Evolutionary conservation across 1,140 invertebrate genomes (phyloP).

Genomic region (Drosophila jambulina): DNA sequence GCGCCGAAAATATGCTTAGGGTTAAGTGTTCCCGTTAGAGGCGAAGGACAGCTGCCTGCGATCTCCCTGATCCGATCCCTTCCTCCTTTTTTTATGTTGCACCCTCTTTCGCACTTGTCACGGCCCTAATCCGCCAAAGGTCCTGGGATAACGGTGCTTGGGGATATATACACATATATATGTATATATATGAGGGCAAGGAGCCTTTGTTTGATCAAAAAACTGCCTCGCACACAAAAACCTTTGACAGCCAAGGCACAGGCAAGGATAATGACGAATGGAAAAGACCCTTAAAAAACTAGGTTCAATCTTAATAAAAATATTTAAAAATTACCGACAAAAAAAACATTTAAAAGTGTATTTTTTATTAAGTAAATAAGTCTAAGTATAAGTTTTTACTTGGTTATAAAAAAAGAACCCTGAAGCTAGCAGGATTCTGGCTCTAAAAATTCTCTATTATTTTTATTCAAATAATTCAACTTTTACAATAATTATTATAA

Average conservation of each 20-base stretch:
- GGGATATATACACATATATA: constrained; percentile 21
- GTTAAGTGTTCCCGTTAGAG: constrained; percentile 83
- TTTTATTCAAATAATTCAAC: too few species aligned
- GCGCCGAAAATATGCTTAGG: constrained; percentile 69
- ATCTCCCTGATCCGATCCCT: constrained; percentile 27
- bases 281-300: background rate
- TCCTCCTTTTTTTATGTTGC: background rate
- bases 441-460: too few species aligned
- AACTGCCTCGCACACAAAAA: constrained; percentile 37
- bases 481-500: background rate
- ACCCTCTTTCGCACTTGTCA: constrained; percentile 36
- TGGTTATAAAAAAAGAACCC: background rate
- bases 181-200: constrained; percentile 2
- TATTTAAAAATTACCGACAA: background rate
- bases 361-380: background rate
- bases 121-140: constrained; percentile 40
- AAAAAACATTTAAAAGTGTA: background rate
- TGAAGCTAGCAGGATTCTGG: background rate
- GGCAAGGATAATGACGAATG: background rate
- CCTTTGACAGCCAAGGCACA: constrained; percentile 9
- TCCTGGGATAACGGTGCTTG: constrained; percentile 49
- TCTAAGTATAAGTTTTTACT: too few species aligned
- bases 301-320: background rate
- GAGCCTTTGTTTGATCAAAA: constrained; percentile 38
- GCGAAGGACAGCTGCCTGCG: constrained; percentile 40